Conservation (phyloP, 2,113 vertebrate genomes). For the Sylvia atricapilla region DNA sequence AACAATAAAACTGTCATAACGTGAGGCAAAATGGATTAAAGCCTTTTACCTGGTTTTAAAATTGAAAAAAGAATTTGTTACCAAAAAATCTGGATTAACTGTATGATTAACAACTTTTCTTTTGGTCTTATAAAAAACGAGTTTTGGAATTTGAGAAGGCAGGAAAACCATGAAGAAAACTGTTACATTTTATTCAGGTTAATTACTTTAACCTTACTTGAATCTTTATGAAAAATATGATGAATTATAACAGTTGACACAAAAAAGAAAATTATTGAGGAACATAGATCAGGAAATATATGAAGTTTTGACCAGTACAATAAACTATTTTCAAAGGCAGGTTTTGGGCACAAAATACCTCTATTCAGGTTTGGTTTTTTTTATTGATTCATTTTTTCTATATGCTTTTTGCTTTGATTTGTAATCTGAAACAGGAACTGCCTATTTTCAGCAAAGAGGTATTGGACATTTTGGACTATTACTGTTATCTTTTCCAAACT, state of each 20-base stretch:
- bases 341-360: neutral
- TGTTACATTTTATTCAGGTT: constrained; percentile 32
- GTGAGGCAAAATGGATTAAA: neutral
- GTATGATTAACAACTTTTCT: neutral
- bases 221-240: constrained; percentile 24
- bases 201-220: constrained; percentile 29
- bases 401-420: neutral
- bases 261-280: neutral
- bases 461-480: neutral
- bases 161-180: constrained; percentile 3
- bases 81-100: neutral
- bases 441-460: neutral
- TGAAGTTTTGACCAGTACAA: neutral
- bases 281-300: neutral
- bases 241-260: neutral
- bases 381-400: neutral
- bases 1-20: neutral
- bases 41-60: neutral
- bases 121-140: constrained; percentile 10
- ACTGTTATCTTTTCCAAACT: neutral
- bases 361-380: neutral
- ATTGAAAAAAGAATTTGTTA: neutral
- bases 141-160: constrained; percentile 31
- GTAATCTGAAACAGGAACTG: neutral
- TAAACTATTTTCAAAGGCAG: neutral